Conservation (phyloP, 2,888 invertebrate genomes). For the Tipula unca region DNA sequence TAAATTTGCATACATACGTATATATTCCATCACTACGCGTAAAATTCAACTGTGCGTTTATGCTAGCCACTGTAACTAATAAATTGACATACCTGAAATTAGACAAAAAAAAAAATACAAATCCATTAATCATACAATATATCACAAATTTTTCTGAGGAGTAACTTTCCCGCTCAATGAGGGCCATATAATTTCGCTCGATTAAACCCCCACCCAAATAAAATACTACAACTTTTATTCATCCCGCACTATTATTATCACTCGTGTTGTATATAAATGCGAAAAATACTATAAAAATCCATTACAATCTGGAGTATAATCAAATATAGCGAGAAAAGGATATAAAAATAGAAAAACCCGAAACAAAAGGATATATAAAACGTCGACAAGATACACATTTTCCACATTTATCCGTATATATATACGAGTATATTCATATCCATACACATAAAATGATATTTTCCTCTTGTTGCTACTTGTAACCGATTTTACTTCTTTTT, state of each 20-base stretch:
- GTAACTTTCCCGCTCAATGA: background rate
- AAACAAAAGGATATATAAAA: background rate
- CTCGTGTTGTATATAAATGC: background rate
- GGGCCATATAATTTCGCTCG: background rate
- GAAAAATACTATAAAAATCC: slow-evolving; percentile 8
- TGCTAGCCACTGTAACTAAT: background rate
- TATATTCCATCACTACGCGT: background rate
- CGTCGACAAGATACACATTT: background rate
- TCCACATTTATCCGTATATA: background rate
- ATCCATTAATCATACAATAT: background rate
- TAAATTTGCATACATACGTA: too few relatives aligned
- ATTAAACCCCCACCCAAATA: background rate
- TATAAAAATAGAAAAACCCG: background rate
- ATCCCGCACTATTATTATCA: background rate
- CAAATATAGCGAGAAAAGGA: slow-evolving; percentile 8
- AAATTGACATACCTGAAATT: background rate
- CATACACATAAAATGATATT: background rate
- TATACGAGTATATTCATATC: background rate
- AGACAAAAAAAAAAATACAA: background rate
- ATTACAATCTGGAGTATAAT: background rate
- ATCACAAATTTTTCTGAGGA: background rate
- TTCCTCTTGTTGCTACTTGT: background rate
- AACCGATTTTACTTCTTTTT: background rate
- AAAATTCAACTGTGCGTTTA: background rate
- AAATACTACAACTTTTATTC: background rate